These are phyloP conservation scores for Drosophila rubida DNA, from an alignment of 2,888 invertebrate species.

Conservation along the genomic window DNA sequence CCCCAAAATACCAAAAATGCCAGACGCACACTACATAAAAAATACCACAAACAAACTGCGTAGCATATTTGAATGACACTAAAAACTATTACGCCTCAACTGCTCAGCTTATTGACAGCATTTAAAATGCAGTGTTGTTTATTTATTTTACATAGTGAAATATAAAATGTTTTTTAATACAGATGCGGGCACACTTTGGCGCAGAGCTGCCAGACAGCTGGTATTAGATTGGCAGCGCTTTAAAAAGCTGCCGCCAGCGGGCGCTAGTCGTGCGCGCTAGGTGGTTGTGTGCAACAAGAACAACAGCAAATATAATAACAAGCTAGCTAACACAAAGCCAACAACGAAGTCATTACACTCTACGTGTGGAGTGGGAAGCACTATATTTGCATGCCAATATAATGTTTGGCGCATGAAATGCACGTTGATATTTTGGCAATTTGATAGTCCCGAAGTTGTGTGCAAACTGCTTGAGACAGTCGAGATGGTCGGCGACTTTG, in stretches of 20 bases:
- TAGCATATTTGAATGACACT: background rate
- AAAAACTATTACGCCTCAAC: background rate
- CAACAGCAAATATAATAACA: conserved; percentile 11
- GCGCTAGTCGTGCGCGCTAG: conserved; percentile 9
- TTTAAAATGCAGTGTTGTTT: background rate
- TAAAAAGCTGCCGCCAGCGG: conserved; percentile 25
- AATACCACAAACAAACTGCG: conserved; percentile 13
- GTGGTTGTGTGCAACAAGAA: conserved; percentile 18
- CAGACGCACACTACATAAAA: conserved; percentile 22
- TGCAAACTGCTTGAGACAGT: background rate
- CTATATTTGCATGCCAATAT: too few relatives aligned
- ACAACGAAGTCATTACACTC: conserved; percentile 6
- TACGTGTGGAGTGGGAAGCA: background rate
- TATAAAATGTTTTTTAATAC: background rate
- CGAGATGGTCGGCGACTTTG: background rate
- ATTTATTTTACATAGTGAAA: background rate
- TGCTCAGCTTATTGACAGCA: background rate
- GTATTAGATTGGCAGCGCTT: background rate
- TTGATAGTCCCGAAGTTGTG: background rate
- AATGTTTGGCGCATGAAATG: too few relatives aligned
- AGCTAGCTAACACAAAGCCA: background rate
- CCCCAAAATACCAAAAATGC: conserved; percentile 50
- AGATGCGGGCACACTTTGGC: conserved; percentile 13
- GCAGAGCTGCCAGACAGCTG: conserved; percentile 36
- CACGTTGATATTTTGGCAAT: background rate